phyloP scores from a whole-genome alignment of 2,797 vertebrate genomes.

The Graptemys geographica region DNA sequence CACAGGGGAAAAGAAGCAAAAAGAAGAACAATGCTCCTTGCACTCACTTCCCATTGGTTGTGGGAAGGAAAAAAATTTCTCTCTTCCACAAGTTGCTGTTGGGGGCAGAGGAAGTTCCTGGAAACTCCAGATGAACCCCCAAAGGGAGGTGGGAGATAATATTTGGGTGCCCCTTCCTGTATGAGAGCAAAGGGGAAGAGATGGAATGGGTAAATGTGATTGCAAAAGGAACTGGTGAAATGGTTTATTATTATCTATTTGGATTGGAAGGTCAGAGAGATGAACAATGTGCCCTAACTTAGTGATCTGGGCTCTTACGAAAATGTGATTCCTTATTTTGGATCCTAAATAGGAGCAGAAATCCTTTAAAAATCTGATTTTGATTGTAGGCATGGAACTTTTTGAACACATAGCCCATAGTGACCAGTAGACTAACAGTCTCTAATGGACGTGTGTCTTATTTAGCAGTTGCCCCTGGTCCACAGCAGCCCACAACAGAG shows the following conservation, averaged over 20 bases:
- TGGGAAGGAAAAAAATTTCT: neutral
- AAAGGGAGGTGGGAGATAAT: rapidly evolving
- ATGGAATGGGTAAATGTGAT: neutral
- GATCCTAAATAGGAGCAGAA: neutral
- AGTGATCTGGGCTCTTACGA: too few relatives aligned
- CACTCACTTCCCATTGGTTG: conserved; percentile 11
- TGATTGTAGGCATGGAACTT: neutral
- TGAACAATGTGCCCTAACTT: too few relatives aligned
- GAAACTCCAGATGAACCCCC: conserved; percentile 25
- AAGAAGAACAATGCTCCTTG: conserved; percentile 50
- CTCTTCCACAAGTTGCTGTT: conserved; percentile 16
- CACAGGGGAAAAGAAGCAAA: conserved; percentile 36
- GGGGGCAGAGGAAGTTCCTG: conserved; percentile 48
- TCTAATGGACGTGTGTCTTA: neutral
- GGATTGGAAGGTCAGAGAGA: too few relatives aligned
- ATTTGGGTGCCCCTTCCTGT: neutral
- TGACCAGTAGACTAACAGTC: rapidly evolving
- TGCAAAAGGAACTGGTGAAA: neutral
- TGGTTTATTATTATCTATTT: too few relatives aligned
- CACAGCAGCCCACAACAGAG: rapidly evolving
- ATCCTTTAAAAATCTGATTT: rapidly evolving
- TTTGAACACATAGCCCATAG: neutral
- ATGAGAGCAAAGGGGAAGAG: rapidly evolving
- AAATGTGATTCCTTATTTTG: neutral
- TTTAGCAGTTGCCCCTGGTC: neutral